phyloP scores from a whole-genome alignment of 37 sponge, comb jelly and placozoan species.

The Cladorhizidae sp. region DNA sequence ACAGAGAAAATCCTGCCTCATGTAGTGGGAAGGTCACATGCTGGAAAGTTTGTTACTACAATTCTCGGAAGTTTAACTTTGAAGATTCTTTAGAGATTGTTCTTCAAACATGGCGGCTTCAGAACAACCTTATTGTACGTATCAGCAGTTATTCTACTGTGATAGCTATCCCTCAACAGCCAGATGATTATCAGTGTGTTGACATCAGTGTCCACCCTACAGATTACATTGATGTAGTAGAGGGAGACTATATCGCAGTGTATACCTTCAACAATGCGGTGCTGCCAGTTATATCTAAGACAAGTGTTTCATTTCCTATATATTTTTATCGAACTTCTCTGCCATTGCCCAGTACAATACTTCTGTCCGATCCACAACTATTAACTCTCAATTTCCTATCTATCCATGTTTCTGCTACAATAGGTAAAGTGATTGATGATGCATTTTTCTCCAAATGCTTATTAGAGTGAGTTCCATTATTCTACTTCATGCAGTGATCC shows the following conservation, averaged over 20 bases:
- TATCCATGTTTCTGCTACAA: neutral
- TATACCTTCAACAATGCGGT: neutral
- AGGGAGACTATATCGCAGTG: neutral
- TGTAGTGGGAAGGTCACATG: slow-evolving; percentile 5
- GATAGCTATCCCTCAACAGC: neutral
- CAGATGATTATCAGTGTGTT: neutral
- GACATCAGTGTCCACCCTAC: neutral
- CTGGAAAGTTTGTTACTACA: slow-evolving; percentile 24
- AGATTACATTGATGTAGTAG: neutral
- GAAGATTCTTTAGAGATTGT: neutral
- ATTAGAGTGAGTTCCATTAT: no score
- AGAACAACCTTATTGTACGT: neutral
- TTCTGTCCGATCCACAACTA: neutral
- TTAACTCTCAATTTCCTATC: neutral
- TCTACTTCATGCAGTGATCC: no score
- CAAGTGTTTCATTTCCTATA: neutral
- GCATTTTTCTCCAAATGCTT: no score
- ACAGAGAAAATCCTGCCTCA: neutral
- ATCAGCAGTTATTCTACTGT: neutral
- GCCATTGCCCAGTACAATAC: no score
- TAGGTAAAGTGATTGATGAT: neutral
- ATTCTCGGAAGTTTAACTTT: neutral
- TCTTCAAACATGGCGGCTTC: neutral
- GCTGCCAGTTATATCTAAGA: neutral
- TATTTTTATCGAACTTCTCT: no score